A percentile compares a stretch with the other conserved stretches of the same genome.
Evolutionary conservation across 1,140 invertebrate genomes (phyloP).

Genomic region (Episyrphus balteatus): DNA sequence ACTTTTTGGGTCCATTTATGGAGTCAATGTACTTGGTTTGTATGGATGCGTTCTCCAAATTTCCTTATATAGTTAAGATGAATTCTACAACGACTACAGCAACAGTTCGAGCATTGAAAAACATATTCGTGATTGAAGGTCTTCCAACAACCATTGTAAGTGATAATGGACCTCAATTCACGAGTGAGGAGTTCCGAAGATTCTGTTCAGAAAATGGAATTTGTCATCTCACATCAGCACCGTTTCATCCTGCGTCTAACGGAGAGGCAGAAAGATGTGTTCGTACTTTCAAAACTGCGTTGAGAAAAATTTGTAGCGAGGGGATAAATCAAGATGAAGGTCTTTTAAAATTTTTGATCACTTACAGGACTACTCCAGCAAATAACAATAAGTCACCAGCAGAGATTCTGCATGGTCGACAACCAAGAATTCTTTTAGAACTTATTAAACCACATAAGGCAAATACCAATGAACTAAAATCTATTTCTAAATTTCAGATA

Average conservation of each 20-base stretch:
- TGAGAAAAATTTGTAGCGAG: background rate
- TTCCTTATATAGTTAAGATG: constrained; percentile 8
- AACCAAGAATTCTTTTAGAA: no score
- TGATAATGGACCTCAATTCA: constrained; percentile 13
- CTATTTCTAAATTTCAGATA: no score
- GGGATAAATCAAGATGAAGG: no score
- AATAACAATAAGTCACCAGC: no score
- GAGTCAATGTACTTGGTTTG: constrained; percentile 31
- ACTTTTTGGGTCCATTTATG: constrained; percentile 17
- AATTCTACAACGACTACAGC: background rate
- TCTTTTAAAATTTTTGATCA: no score
- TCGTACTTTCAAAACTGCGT: no score
- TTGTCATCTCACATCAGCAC: constrained; percentile 7
- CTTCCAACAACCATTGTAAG: constrained; percentile 7
- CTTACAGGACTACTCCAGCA: no score
- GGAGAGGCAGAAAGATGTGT: constrained; percentile 14
- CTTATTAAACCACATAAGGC: no score
- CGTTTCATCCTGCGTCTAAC: constrained; percentile 17
- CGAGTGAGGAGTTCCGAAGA: constrained; percentile 6
- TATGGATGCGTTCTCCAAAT: constrained; percentile 35
- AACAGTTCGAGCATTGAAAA: constrained; percentile 3
- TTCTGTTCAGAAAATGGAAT: constrained; percentile 9
- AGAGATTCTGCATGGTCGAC: no score
- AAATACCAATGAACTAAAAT: no score
- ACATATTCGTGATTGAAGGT: constrained; percentile 10